A percentile compares a stretch with the other conserved stretches of the same genome.
Conservation (phyloP, 2,888 invertebrate species). For the Rhagonycha lutea region DNA sequence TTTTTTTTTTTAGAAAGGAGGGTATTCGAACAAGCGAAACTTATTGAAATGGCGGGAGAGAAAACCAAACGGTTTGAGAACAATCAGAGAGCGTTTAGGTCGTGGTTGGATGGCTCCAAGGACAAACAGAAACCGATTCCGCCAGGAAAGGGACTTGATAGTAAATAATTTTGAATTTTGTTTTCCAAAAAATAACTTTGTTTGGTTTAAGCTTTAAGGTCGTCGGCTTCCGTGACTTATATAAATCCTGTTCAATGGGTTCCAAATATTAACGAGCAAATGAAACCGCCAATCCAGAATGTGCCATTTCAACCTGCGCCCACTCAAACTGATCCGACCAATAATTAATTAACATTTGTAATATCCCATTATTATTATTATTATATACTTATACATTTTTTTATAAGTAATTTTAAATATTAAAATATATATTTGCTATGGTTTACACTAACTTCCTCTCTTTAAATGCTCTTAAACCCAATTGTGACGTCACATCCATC, state of each 20-base stretch:
- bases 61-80: conserved; percentile 59
- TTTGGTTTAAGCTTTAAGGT: not conserved
- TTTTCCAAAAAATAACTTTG: not conserved
- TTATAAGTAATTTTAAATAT: not conserved
- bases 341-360: not conserved
- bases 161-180: conserved; percentile 51
- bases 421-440: not conserved
- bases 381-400: not conserved
- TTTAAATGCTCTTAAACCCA: too few species aligned
- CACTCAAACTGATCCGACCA: too few species aligned
- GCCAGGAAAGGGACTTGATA: conserved; percentile 64
- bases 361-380: too few species aligned
- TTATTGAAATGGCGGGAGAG: conserved; percentile 58
- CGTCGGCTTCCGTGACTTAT: not conserved
- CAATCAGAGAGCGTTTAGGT: conserved; percentile 63
- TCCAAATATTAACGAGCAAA: not conserved
- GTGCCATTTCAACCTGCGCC: too few species aligned
- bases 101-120: conserved; percentile 66
- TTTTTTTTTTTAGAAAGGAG: conserved; percentile 44
- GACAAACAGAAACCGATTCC: conserved; percentile 66
- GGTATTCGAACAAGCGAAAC: conserved; percentile 48
- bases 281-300: not conserved
- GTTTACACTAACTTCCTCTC: too few species aligned
- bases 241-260: not conserved
- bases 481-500: too few species aligned